These are phyloP conservation scores for Drosophila nr. fundita DNA, from an alignment of 2,888 invertebrate species.

Conservation along the genomic window DNA sequence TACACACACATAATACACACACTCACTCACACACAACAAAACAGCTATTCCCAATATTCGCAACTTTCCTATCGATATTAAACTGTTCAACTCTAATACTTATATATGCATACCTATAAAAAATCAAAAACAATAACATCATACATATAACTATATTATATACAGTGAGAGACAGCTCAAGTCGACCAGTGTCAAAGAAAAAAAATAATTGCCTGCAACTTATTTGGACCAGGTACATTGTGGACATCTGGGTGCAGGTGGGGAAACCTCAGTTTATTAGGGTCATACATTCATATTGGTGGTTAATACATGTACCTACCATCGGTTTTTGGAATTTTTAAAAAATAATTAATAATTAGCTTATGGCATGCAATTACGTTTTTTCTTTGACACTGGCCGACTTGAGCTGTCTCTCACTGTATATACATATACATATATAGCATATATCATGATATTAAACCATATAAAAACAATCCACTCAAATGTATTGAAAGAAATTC, in stretches of 20 bases:
- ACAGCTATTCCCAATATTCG: slow-evolving; percentile 17
- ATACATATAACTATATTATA: slow-evolving; percentile 3
- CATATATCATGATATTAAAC: slow-evolving; percentile 14
- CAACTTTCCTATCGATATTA: slow-evolving; percentile 19
- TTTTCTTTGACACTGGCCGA: too few species aligned
- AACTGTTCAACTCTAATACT: slow-evolving; percentile 51
- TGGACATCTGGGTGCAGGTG: too few species aligned
- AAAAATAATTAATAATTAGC: too few species aligned
- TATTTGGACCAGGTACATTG: too few species aligned
- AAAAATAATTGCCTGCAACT: too few species aligned
- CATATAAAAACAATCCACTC: background rate
- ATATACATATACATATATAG: slow-evolving; percentile 5
- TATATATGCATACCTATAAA: slow-evolving; percentile 50
- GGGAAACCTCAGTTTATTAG: too few species aligned
- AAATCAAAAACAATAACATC: slow-evolving; percentile 11
- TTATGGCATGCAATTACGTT: too few species aligned
- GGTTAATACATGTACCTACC: too few species aligned
- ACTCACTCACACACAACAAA: background rate
- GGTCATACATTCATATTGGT: too few species aligned
- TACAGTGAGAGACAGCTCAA: background rate
- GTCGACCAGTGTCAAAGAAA: too few species aligned
- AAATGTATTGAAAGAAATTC: slow-evolving; percentile 11
- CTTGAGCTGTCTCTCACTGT: too few species aligned
- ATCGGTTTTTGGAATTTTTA: too few species aligned
- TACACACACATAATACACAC: background rate